Conservation (phyloP, 1,140 invertebrate genomes). For the Cyphomyrmex costatus region DNA sequence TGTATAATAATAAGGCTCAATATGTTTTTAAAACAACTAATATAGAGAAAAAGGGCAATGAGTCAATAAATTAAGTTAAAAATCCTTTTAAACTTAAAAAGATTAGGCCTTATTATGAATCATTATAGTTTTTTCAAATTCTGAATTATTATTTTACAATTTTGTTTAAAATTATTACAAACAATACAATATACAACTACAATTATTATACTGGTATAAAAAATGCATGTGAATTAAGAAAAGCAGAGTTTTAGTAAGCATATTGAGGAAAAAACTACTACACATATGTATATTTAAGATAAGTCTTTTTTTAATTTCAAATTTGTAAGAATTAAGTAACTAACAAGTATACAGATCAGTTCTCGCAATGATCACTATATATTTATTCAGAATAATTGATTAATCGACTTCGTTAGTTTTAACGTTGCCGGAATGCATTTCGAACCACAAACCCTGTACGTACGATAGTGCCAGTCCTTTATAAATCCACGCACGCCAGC, state of each 20-base stretch:
- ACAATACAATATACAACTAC: too few relatives aligned
- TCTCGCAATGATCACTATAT: background rate
- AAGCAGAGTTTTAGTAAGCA: background rate
- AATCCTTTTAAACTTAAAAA: too few relatives aligned
- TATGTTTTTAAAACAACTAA: too few relatives aligned
- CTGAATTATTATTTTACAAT: background rate
- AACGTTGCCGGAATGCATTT: conserved; percentile 71
- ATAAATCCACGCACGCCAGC: conserved; percentile 95
- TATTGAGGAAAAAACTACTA: background rate
- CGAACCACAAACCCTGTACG: conserved; percentile 87
- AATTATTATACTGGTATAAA: background rate
- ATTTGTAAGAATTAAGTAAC: background rate
- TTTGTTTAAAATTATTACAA: background rate
- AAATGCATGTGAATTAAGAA: background rate
- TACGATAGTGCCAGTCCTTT: conserved; percentile 95
- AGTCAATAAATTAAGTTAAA: too few relatives aligned
- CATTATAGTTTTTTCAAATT: background rate
- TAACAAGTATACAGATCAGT: background rate
- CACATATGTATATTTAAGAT: background rate
- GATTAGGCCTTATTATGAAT: background rate
- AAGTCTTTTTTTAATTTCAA: background rate
- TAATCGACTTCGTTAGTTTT: conserved; percentile 65
- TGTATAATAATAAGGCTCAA: too few relatives aligned
- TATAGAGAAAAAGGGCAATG: too few relatives aligned
- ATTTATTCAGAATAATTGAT: background rate